phyloP scores from a whole-genome alignment of 2,113 vertebrate genomes.

The Amphiprion percula region DNA sequence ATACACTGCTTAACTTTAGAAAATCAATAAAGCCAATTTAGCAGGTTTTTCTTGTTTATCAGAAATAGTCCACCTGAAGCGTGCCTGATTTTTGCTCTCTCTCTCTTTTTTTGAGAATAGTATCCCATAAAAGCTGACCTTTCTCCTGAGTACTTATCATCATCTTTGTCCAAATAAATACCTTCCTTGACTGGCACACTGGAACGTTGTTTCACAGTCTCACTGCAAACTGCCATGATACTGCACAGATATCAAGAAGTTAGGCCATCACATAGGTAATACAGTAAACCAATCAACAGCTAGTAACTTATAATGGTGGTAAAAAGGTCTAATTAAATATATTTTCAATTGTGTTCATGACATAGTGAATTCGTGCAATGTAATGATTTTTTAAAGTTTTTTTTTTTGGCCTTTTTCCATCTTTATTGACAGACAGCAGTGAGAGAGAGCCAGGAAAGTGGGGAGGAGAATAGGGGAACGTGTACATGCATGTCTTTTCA shows the following conservation, averaged over 20 bases:
- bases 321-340: not conserved
- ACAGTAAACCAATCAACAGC: not conserved
- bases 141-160: constrained; percentile 18
- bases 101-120: constrained; percentile 8
- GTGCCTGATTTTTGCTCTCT: not conserved
- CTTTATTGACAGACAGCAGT: too few species aligned
- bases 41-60: constrained; percentile 48
- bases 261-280: not conserved
- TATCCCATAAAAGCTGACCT: constrained; percentile 50
- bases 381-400: too few species aligned
- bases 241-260: not conserved
- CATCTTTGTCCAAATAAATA: constrained; percentile 28
- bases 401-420: too few species aligned
- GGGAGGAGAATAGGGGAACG: too few species aligned
- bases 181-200: constrained; percentile 9
- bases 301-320: not conserved
- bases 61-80: constrained; percentile 29
- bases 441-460: too few species aligned
- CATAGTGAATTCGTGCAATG: too few species aligned
- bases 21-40: constrained; percentile 70
- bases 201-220: constrained; percentile 13
- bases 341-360: not conserved
- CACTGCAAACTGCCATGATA: not conserved
- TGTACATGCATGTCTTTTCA: too few species aligned
- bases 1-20: constrained; percentile 46